Conservation (phyloP, 2,113 vertebrate genomes). For the Mirounga angustirostris region DNA sequence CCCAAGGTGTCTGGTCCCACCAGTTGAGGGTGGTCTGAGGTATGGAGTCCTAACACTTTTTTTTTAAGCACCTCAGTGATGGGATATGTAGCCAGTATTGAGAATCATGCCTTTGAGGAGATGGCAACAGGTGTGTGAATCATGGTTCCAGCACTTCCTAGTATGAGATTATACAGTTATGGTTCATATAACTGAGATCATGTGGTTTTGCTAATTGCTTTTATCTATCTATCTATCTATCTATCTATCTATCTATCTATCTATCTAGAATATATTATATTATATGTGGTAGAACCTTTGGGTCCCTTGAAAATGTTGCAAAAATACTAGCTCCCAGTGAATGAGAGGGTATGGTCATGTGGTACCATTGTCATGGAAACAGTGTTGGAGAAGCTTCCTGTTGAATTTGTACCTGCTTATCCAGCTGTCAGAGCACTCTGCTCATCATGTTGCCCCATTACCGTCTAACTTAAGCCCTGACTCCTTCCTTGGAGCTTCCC, state of each 20-base stretch:
- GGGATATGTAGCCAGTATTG: not conserved
- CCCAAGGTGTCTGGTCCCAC: not conserved
- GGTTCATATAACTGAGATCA: too few relatives aligned
- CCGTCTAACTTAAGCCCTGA: not conserved
- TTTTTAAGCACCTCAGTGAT: not conserved
- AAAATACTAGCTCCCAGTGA: not conserved
- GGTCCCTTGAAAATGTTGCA: not conserved
- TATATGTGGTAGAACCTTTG: not conserved
- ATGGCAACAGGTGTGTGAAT: not conserved
- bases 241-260: not conserved
- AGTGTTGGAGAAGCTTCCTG: not conserved
- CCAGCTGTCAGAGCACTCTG: not conserved
- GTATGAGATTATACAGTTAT: not conserved
- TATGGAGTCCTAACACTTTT: not conserved
- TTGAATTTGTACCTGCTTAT: not conserved
- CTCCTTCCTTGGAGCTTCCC: not conserved
- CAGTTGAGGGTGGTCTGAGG: not conserved
- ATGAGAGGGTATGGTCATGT: not conserved
- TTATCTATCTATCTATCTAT: not conserved
- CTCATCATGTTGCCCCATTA: fast-evolving
- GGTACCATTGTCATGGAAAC: not conserved
- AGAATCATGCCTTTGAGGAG: not conserved
- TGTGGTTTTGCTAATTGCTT: not conserved
- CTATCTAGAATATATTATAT: not conserved
- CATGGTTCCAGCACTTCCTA: not conserved